Percentiles rank a stretch among this genome's conserved stretches.
Evolutionary conservation across 2,888 invertebrate species (phyloP).

Genomic region (Drosophila quinaria): DNA sequence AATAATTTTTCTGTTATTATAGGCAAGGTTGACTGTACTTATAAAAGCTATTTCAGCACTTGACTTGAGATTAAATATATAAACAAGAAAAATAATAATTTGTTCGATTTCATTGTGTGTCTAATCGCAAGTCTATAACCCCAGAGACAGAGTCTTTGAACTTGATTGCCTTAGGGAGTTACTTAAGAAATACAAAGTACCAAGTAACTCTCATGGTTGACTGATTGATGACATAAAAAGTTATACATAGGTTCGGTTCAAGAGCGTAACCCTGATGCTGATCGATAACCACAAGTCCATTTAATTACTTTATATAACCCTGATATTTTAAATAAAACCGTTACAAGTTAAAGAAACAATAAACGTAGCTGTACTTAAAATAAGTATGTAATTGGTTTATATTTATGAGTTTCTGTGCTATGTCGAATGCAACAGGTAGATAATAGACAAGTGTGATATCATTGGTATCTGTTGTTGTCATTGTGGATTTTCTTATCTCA

Average conservation of each 20-base stretch:
- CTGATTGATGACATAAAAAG: conserved; percentile 24
- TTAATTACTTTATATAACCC: background rate
- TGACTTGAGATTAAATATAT: conserved; percentile 1
- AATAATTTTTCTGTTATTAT: background rate
- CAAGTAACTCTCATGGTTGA: conserved; percentile 40
- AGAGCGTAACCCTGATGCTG: conserved; percentile 5
- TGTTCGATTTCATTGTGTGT: background rate
- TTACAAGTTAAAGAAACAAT: background rate
- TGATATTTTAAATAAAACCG: background rate
- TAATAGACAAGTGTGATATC: conserved; percentile 2
- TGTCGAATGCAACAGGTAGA: background rate
- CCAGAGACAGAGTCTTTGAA: conserved; percentile 54
- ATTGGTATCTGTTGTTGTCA: conserved; percentile 1
- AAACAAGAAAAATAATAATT: background rate
- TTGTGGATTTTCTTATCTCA: conserved; percentile 40
- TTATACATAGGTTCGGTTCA: conserved; percentile 7
- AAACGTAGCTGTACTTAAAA: background rate
- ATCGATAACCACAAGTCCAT: conserved; percentile 35
- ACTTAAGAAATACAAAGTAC: conserved; percentile 6
- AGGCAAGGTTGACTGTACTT: conserved; percentile 1
- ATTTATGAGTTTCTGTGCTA: background rate
- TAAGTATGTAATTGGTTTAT: background rate
- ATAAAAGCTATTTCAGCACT: background rate
- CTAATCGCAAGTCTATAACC: conserved; percentile 30
- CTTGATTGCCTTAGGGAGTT: conserved; percentile 29